Evolutionary conservation across 2,797 vertebrate genomes (phyloP), one percentile per base, ranked within the genome.

Genomic region (Amniataba percoides): DNA sequence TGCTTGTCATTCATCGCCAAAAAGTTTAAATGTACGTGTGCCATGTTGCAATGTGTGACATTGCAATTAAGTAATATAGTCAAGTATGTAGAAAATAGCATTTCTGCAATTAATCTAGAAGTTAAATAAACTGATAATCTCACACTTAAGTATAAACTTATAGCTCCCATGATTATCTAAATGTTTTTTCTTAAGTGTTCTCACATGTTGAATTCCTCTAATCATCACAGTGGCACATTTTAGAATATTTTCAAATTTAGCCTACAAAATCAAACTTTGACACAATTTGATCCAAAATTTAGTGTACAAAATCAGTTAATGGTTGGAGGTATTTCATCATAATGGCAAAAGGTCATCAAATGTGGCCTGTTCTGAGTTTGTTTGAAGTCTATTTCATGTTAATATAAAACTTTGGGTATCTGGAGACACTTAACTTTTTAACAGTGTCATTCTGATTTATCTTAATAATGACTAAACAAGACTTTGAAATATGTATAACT

Each of bases 11-110:
- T 39, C 63, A 48, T 49, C 36, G 56, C 53, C 34, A 3, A 1
- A 34, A 65, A 52, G 51, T 42, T 77, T 31, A 57, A 36, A 80
- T 70, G 55, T 65, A 62, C 57, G 14, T 81, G 25, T 56, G 12
- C 25, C 23, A 27, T 15, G 16, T 27, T 27, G 27, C 27, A 2
- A 27, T 27, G 27, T 27, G 27, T 27, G 27, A 2, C 9, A 15
- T 27, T 57, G 16, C 46, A 56, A 36, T 34, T 23, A 39, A 46
- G 19, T 16, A 11, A 23, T 55, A 12, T 21, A 19, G 36, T 45
- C 21, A 18, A 12, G 19, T 42, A 18, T 62, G 27, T 7, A 27
- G 15, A 65, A 43, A 51, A 57, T 18, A 31, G 11, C 36, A 65
- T 18, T 7, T 70, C n/a, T 64, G 3, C 46, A 21, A n/a, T 7